Base-by-base conservation (phyloP, 2,888 invertebrate genomes). In the Ryuthela nishihirai region DNA sequence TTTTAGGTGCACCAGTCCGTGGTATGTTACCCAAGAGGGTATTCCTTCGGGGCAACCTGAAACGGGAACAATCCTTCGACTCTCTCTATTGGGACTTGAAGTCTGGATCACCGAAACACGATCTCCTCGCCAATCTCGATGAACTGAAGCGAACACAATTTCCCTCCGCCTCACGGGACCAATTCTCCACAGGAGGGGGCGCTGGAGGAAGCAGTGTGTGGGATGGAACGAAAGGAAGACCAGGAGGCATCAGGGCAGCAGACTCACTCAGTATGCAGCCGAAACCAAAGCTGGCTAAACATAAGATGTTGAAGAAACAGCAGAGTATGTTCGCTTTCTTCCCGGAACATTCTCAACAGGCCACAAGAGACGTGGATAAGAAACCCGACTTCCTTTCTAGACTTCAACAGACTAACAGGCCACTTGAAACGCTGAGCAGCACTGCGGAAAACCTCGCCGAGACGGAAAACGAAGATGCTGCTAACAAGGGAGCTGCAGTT, bases 311-410 rank as follows among this genome's bases (percentile, higher is more conserved):
- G 21, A 68, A 68, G 32, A 68, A 68, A 46, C 68, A 68, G 32
- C 68, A 68, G 35, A 63, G 63, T 48, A 68, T 68, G 68, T 67
- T 67, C 39, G 67, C 67, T 7, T 66, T 64, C 34, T 67, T 67
- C 24, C 66, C 67, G 3, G 67, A 67, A 34, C 62, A 62, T 39
- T 61, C 56, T 18, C 61, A 62, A 20, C 42, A 50, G 15, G 17
- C 36, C 12, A 40, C 43, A 1, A 52, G 38, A 15, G 52, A 58
- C 43, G 23, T 48, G 23, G 59, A 59, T 23, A 59, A 25, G 9
- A 59, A 48, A 35, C 47, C 59, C 9, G 59, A 59, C 10, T 15
- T 59, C 3, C 40, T 59, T 21, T 45, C 59, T 2, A 47, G 41
- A 26, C 49, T 59, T 17, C 58, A 58, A 29, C 43, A 47, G 1